Base-by-base conservation (phyloP, 2,113 vertebrate genomes). In the Sterna hirundo region DNA sequence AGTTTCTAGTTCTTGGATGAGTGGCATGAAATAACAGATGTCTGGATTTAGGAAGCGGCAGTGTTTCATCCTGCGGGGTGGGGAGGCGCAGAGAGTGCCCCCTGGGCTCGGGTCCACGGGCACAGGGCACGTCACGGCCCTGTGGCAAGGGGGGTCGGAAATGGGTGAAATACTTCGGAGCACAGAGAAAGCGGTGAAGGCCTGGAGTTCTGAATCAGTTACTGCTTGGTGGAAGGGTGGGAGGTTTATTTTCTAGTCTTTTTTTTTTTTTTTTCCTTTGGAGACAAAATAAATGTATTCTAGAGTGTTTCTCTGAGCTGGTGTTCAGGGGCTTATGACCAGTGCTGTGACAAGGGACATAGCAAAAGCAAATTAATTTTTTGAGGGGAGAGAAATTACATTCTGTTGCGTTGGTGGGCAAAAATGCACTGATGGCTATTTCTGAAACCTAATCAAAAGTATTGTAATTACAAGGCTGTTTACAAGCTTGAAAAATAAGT, bases 31-130 rank as follows among this genome's bases (percentile, higher is more conserved):
- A 66, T 46, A 60, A 23, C 42, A 66, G 46, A 71, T 25, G 42
- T 47, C 38, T 86, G 60, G 47, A 62, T 60, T 93, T 21, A 47
- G 42, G 72, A 78, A 58, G 12, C 0, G 21, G 34, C 34, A 40
- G 13, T 22, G 52, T 64, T 87, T 76, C 49, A 30, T 65, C 40
- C 36, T 54, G 36, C 4, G 4, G 49, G 10, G 16, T 36, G 60
- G 9, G 32, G 27, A 36, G 17, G 20, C 27, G 83, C 58, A 77
- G 66, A 74, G 91, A 38, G 44, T 52, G 18, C 40, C 5, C 66
- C 36, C 61, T 2, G 1, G 49, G 44, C 14, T 54, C 17, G n/a
- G 42, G 26, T 32, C 30, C 58, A 16, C 6, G 1, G 0, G 1
- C 19, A 14, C 55, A 30, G 6, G n/a, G 30, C 44, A 2, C 15